Conservation (phyloP, 2,113 vertebrate species). For the Argyrosomus japonicus region DNA sequence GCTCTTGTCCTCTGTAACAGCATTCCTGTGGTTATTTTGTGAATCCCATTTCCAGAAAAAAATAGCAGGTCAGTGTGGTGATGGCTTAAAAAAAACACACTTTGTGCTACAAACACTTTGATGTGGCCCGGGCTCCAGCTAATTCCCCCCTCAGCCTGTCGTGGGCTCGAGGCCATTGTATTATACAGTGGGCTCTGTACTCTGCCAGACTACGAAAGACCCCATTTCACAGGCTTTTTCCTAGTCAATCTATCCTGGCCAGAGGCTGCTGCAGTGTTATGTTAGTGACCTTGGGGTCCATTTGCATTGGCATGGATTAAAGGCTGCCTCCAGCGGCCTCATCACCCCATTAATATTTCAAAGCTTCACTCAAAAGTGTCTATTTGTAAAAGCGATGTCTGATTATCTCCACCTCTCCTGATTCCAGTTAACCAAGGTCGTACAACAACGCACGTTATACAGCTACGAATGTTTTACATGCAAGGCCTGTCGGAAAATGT, state of each 20-base stretch:
- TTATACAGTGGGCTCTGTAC: conserved; percentile 44
- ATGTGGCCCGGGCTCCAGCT: conserved; percentile 58
- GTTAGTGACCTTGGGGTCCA: conserved; percentile 71
- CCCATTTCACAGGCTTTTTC: conserved; percentile 55
- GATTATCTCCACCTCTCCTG: conserved; percentile 51
- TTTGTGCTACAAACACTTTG: conserved; percentile 58
- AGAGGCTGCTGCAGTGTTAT: conserved; percentile 52
- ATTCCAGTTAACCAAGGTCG: conserved; percentile 30
- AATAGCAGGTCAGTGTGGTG: conserved; percentile 48
- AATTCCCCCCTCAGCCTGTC: conserved; percentile 47
- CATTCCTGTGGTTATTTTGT: conserved; percentile 53
- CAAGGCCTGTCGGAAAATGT: not conserved
- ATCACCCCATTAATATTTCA: conserved; percentile 66
- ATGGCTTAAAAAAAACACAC: conserved; percentile 48
- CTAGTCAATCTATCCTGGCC: conserved; percentile 56
- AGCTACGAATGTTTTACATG: conserved; percentile 3
- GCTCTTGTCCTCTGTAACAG: conserved; percentile 16
- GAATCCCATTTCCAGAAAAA: conserved; percentile 39
- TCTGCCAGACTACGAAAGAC: conserved; percentile 49
- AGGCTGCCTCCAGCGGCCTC: conserved; percentile 52
- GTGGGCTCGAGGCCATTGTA: conserved; percentile 56
- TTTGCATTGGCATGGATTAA: conserved; percentile 70
- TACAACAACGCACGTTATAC: not conserved
- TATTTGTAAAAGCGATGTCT: conserved; percentile 54
- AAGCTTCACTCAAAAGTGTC: conserved; percentile 51